Base-by-base conservation (phyloP, 2,888 invertebrate genomes). In the Pristionchus fissidentatus region DNA sequence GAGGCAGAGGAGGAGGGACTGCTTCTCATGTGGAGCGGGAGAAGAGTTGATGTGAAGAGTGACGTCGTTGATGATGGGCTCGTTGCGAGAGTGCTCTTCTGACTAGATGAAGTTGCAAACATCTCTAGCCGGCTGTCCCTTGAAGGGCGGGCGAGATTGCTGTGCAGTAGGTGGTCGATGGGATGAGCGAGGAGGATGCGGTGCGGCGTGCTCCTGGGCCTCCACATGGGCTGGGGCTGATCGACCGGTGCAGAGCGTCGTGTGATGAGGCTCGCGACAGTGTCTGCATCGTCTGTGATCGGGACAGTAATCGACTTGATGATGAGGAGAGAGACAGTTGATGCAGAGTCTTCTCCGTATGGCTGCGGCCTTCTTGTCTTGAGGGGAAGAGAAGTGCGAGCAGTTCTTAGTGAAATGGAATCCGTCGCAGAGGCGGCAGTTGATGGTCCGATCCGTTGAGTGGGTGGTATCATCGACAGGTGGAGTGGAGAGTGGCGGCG, bases 21-120 rank as follows among this genome's bases (percentile, higher is more conserved):
- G 10, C 26, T 70, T 70, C 38, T 70, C 70, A 1, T 41, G 38
- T 13, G 70, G 60, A 60, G 32, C 32, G 8, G 73, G 46, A 29
- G 73, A 73, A 1, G 73, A 46, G n/a, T 26, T 73, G 73, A 73
- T 46, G 13, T 29, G 73, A 3, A 73, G 73, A 73, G 73, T 73
- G 73, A 46, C 15, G 38, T 66, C 66, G 13, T n/a, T 15, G 26
- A 35, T 10, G 19, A 22, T n/a, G n/a, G n/a, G 3, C 35, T 66
- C 66, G 38, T 66, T 38, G 66, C 38, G 35, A n/a, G 7, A 26
- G 26, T 35, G 38, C 19, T 66, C 66, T 13, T 66, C 29, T 32
- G 35, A 66, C 5, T 26, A 15, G 35, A 66, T 32, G 66, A 66
- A 26, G 66, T 66, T 66, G 35, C 35, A 38, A 3, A 66, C 26